Evolutionary conservation across 2,113 vertebrate genomes (phyloP).

Genomic region (Pomatorhinus ruficollis): DNA sequence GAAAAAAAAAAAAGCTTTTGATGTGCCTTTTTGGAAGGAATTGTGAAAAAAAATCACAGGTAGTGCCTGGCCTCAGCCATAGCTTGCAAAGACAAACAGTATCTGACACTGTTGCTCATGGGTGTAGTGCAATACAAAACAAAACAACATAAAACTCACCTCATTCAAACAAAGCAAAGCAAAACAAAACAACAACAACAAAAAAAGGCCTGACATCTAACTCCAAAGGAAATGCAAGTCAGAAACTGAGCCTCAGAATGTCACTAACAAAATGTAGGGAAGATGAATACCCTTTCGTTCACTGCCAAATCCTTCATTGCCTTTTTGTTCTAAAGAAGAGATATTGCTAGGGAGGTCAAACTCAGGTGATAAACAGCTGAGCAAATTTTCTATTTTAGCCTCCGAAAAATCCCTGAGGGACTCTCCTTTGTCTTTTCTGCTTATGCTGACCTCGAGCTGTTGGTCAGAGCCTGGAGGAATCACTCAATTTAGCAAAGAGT

Average conservation of each 20-base stretch:
- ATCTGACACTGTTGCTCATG: neutral
- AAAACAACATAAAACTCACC: neutral
- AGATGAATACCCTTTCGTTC: conserved; percentile 26
- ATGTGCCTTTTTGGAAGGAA: neutral
- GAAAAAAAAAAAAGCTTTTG: neutral
- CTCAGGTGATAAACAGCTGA: conserved; percentile 56
- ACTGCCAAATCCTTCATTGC: conserved; percentile 21
- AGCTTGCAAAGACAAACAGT: neutral
- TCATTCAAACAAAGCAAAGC: neutral
- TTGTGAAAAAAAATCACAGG: neutral
- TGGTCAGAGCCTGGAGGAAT: conserved; percentile 39
- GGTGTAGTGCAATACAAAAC: neutral
- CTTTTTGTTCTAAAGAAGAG: neutral
- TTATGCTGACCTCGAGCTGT: conserved; percentile 24
- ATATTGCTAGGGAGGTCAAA: conserved; percentile 32
- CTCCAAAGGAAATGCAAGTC: neutral
- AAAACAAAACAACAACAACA: neutral
- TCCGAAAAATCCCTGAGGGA: conserved; percentile 32
- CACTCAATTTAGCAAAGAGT: conserved; percentile 7
- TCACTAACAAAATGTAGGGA: neutral
- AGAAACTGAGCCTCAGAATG: neutral
- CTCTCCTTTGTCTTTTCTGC: conserved; percentile 43
- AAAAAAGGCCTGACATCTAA: neutral
- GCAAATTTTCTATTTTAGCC: conserved; percentile 44
- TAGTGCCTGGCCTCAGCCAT: neutral